Evolutionary conservation across 2,888 invertebrate species (phyloP), one percentile per base, ranked within the genome.

Genomic region (Protonemura montana): DNA sequence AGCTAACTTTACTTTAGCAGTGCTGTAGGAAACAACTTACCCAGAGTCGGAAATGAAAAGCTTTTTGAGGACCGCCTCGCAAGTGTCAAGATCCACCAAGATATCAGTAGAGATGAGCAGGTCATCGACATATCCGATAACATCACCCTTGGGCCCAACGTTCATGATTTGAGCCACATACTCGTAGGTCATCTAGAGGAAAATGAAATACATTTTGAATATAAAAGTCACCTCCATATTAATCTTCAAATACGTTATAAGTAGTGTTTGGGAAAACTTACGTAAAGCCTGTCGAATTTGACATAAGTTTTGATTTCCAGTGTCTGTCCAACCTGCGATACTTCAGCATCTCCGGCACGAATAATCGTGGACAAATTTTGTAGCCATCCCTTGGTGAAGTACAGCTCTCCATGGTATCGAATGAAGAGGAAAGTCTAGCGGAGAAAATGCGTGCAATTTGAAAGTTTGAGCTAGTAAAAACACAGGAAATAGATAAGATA

Each of bases 91-190:
- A 27, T 86, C 80, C 1, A 42, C 85, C 29, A 26, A 30, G 25
- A 82, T 59, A 10, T 82, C 82, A 28, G 82, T 30, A 27, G 82
- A 0, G 5, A 87, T 77, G 35, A 85, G 76, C 26, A 83, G 21
- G 27, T 87, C 82, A 76, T 42, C 25, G 16, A 82, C 87, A 27
- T 82, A 76, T 10, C 87, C 87, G 76, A 85, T 80, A 16, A 87
- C 10, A 41, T 78, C 85, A 10, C 87, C 87, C n/a, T 76, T 83
- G 10, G 87, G 87, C n/a, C 87, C 87, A 78, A 87, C 42, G 82
- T 87, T 41, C 87, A 87, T 87, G 21, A 87, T 82, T 82, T 85
- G 81, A 25, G 87, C 87, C 26, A 59, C 78, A 85, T 83, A 85
- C 76, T 85, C 77, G 83, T 87, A 87, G 27, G 85, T 76, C 29